phyloP scores from a whole-genome alignment of 2,888 invertebrate genomes.

The Stenchaetothrips biformis region DNA sequence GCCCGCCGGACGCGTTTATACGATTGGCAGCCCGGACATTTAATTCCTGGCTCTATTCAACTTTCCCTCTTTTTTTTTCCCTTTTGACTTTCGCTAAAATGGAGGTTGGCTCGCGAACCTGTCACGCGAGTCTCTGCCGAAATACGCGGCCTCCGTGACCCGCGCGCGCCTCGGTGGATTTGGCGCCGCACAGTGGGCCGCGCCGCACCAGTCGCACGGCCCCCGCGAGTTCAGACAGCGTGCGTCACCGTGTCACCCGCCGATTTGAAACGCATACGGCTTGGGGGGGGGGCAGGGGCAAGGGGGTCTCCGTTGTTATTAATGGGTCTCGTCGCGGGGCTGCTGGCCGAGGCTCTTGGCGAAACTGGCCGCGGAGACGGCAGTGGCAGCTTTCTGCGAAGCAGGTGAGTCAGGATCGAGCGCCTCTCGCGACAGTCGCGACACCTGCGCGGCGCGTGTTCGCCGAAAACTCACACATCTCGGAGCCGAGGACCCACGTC shows the following conservation, averaged over 20 bases:
- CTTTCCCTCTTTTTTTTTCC: too few species aligned
- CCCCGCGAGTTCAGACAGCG: too few species aligned
- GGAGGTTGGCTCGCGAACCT: too few species aligned
- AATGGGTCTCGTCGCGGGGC: background rate
- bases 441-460: background rate
- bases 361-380: background rate
- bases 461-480: slow-evolving; percentile 76
- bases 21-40: too few species aligned
- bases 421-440: too few species aligned
- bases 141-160: background rate
- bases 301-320: background rate
- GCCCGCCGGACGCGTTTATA: too few species aligned
- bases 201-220: too few species aligned
- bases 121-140: background rate
- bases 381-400: too few species aligned
- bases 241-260: background rate
- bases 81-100: too few species aligned
- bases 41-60: too few species aligned
- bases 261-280: background rate
- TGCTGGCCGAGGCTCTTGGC: background rate
- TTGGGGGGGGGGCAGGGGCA: background rate
- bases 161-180: background rate
- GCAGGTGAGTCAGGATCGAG: too few species aligned
- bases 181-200: background rate
- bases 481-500: slow-evolving; percentile 86